phyloP scores from a whole-genome alignment of 2,797 vertebrate species.

The Sebastes taczanowskii region DNA sequence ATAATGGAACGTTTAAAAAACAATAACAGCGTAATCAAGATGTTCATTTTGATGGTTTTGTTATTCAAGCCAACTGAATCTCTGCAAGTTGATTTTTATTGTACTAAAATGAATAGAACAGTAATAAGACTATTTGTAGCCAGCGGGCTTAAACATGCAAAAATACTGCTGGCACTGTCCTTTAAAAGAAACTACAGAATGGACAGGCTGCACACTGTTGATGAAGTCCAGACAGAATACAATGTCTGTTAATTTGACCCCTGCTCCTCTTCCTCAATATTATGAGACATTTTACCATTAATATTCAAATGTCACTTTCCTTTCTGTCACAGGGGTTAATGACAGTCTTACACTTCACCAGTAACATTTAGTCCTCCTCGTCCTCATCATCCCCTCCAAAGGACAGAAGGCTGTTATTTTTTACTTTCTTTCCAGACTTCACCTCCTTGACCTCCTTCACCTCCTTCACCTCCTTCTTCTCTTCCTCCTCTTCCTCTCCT shows the following conservation, averaged over 20 bases:
- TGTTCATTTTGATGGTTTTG: background rate
- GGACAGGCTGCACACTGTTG: background rate
- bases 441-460: constrained; percentile 8
- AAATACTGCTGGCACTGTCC: background rate
- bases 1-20: background rate
- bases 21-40: background rate
- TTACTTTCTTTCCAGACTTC: constrained; percentile 87
- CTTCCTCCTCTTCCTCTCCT: constrained; percentile 67
- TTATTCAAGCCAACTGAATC: background rate
- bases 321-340: background rate
- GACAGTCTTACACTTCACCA: background rate
- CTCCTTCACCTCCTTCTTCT: constrained; percentile 72
- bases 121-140: background rate
- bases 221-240: background rate
- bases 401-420: constrained; percentile 95
- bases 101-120: background rate
- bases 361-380: constrained; percentile 78
- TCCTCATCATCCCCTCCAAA: constrained; percentile 93
- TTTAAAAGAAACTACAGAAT: background rate
- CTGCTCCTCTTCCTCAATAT: background rate
- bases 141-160: background rate
- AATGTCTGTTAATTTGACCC: background rate
- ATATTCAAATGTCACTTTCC: background rate
- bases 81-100: background rate
- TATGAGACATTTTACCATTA: background rate